Base-by-base conservation (phyloP, 2,113 vertebrate species). In the Corythaixoides concolor region DNA sequence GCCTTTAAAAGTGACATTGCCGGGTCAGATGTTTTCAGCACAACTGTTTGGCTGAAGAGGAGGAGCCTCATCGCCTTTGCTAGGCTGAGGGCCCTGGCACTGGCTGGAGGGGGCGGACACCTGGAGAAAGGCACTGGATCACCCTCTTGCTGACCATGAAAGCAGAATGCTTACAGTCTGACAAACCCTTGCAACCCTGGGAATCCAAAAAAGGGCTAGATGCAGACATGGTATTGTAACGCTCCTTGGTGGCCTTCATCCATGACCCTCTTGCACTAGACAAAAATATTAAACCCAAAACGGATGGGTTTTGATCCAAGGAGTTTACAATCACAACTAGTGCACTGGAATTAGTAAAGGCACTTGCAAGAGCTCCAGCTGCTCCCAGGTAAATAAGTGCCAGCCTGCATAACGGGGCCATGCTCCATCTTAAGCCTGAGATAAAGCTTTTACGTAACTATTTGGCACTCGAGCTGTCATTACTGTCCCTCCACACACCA, bases 391-490 rank as follows among this genome's bases (percentile, higher is more conserved):
- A 35, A 68, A 7, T 13, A 56, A 60, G 15, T 9, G 19, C 17
- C 68, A 72, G 37, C 8, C 47, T 45, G 41, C 2, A 4, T 58
- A 60, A 45, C n/a, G 35, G 55, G 63, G 45, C 56, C 33, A 15
- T 18, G 30, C 32, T 83, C 39, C 33, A n/a, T 12, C 47, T 30
- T 56, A 33, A 83, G 41, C 15, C 47, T 35, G 9, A 47, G 62
- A 19, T 37, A 53, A 76, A 64, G 64, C 30, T 85, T 73, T 59
- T 15, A 24, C 2, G 2, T 15, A 27, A 66, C 28, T 33, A 18
- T 43, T 39, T 0, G 1, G 49, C 12, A 7, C 41, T 50, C 1
- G 1, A 43, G 41, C 47, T 47, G 24, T 32, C 20, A 8, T 15
- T 28, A 20, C 23, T 8, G 32, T 45, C 19, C 60, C 68, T 92